Percentiles rank a stretch among this genome's conserved stretches.
phyloP scores from a whole-genome alignment of 2,113 vertebrate genomes.

The Anguilla rostrata region DNA sequence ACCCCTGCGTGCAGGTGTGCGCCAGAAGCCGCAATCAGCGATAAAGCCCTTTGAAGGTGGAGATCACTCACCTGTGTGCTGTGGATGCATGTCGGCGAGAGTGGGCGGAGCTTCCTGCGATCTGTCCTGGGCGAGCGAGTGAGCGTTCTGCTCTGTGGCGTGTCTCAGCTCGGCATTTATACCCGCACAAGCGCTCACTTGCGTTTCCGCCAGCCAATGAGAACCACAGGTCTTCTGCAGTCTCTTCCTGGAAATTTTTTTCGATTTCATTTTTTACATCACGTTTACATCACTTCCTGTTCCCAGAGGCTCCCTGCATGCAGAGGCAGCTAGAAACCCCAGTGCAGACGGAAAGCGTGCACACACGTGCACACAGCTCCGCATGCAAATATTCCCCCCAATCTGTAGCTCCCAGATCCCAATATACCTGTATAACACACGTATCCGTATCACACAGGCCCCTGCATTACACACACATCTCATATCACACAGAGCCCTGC shows the following conservation, averaged over 20 bases:
- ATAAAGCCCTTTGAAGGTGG: neutral
- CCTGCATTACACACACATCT: too few species aligned
- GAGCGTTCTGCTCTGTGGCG: neutral
- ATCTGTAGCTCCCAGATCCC: too few species aligned
- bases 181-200: neutral
- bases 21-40: neutral
- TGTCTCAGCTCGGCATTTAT: conserved; percentile 10
- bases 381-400: neutral
- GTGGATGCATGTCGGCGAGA: neutral
- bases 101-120: neutral
- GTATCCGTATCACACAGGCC: too few species aligned
- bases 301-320: conserved; percentile 12
- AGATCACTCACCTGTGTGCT: neutral
- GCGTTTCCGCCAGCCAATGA: conserved; percentile 22
- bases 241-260: neutral
- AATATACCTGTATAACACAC: too few species aligned
- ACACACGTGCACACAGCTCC: neutral
- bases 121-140: neutral
- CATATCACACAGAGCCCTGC: too few species aligned
- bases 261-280: neutral
- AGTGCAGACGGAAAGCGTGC: neutral
- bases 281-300: conserved; percentile 12
- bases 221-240: neutral
- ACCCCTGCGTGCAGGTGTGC: neutral
- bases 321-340: conserved; percentile 11